phyloP scores from a whole-genome alignment of 2,797 vertebrate genomes.

The Eulemur mongoz region DNA sequence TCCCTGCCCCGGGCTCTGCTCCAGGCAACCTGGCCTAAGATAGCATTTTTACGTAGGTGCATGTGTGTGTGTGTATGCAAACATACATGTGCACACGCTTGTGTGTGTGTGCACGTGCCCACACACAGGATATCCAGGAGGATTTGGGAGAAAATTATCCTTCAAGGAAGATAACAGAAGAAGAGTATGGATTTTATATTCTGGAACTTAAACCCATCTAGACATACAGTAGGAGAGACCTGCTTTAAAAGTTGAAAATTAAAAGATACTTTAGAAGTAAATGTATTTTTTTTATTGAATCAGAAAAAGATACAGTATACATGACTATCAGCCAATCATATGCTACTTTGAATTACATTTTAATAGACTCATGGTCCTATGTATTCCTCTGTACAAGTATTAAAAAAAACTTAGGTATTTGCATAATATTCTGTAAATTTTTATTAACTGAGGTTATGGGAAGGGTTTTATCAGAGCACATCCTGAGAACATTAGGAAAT shows the following conservation, averaged over 20 bases:
- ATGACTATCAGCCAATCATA: conserved; percentile 40
- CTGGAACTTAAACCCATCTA: background rate
- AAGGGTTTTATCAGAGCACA: conserved; percentile 72
- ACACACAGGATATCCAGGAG: background rate
- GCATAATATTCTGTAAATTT: conserved; percentile 77
- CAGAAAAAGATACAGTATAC: conserved; percentile 77
- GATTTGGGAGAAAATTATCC: background rate
- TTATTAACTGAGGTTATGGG: conserved; percentile 82
- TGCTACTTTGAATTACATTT: conserved; percentile 69
- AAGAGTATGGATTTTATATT: background rate
- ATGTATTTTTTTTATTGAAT: conserved; percentile 80
- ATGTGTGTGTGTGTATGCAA: background rate
- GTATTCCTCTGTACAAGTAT: conserved; percentile 58
- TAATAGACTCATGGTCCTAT: conserved; percentile 1
- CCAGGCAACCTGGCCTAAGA: background rate
- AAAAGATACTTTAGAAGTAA: conserved; percentile 63
- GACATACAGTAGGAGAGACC: background rate
- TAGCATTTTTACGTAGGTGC: background rate
- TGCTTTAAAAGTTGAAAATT: conserved; percentile 55
- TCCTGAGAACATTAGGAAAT: conserved; percentile 82
- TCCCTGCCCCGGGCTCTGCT: background rate
- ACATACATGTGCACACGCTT: fast-evolving
- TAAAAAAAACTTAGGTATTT: conserved; percentile 72
- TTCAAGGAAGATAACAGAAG: background rate
- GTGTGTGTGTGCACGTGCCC: fast-evolving